These are phyloP conservation scores for Cinclus mexicanus DNA, from an alignment of 2,113 vertebrate genomes.

Conservation along the genomic window DNA sequence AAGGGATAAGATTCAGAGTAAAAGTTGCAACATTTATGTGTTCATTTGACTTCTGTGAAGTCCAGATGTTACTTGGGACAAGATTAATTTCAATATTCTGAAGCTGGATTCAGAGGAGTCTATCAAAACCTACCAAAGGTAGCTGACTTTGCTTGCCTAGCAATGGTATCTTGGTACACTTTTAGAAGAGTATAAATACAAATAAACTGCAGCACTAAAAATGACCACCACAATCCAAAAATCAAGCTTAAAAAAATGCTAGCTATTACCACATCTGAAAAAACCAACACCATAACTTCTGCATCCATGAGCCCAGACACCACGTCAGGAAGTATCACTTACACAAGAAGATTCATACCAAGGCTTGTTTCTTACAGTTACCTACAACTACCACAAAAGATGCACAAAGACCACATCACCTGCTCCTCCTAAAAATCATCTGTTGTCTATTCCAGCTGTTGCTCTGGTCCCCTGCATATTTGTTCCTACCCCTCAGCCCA, in stretches of 20 bases:
- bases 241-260: background rate
- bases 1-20: background rate
- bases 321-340: background rate
- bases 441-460: slow-evolving; percentile 66
- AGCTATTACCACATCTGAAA: background rate
- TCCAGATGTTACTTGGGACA: background rate
- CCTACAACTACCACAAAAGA: slow-evolving; percentile 54
- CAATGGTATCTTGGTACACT: background rate
- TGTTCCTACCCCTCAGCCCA: slow-evolving; percentile 16
- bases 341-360: background rate
- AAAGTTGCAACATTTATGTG: background rate
- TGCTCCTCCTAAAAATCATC: slow-evolving; percentile 53
- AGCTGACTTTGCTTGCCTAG: background rate
- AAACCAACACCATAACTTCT: background rate
- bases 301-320: background rate
- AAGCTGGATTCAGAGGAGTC: background rate
- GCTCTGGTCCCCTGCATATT: slow-evolving; percentile 65
- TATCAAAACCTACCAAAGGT: background rate
- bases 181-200: background rate
- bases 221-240: background rate
- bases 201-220: slow-evolving; percentile 1
- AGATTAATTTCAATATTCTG: background rate
- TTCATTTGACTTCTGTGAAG: background rate
- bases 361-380: background rate
- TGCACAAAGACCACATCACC: slow-evolving; percentile 31